phyloP scores from a whole-genome alignment of 2,888 invertebrate genomes.

The Teleogryllus oceanicus region DNA sequence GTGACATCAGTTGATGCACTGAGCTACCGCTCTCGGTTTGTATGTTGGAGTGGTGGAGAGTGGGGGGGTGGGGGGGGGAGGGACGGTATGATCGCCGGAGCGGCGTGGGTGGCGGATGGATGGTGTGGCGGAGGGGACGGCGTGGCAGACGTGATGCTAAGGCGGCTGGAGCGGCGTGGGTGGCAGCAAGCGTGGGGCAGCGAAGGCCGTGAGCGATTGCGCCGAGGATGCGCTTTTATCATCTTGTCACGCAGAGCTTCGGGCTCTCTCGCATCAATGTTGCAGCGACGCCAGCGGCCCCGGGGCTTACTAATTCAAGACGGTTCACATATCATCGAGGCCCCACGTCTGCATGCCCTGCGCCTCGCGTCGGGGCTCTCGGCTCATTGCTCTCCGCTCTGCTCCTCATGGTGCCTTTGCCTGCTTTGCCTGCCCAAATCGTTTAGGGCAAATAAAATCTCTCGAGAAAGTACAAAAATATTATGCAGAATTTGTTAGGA shows the following conservation, averaged over 20 bases:
- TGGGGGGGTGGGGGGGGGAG: background rate
- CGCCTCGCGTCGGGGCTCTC: too few relatives aligned
- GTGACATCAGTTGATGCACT: too few relatives aligned
- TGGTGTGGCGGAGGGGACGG: background rate
- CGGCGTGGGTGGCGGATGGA: background rate
- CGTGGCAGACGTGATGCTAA: background rate
- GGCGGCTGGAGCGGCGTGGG: background rate
- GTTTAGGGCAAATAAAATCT: too few relatives aligned
- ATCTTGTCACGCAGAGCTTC: background rate
- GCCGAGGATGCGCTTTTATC: background rate
- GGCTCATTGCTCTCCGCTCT: too few relatives aligned
- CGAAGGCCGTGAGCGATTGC: background rate
- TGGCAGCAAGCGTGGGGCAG: background rate
- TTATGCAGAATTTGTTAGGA: too few relatives aligned
- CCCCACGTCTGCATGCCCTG: too few relatives aligned
- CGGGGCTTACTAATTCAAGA: background rate
- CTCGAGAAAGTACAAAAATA: too few relatives aligned
- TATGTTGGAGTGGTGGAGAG: too few relatives aligned
- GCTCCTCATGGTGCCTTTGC: too few relatives aligned
- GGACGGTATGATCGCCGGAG: background rate
- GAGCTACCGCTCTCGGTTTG: too few relatives aligned
- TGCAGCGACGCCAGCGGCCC: background rate
- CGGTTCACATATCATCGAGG: conserved; percentile 11
- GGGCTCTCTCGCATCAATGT: background rate
- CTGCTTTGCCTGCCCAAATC: too few relatives aligned